Conservation (phyloP, 2,113 vertebrate species). For the Lota lota region DNA sequence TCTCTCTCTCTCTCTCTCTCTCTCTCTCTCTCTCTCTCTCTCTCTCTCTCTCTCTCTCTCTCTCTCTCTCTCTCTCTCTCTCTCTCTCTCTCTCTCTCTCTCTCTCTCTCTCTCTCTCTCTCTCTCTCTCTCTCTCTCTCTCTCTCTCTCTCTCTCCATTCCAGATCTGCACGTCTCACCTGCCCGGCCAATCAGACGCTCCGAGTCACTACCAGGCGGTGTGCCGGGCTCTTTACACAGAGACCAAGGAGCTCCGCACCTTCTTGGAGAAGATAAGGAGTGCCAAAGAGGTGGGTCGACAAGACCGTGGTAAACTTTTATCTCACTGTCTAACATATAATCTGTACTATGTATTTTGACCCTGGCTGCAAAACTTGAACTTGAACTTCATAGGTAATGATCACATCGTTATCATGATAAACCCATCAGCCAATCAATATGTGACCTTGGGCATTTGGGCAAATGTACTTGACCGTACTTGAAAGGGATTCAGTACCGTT, state of each 20-base stretch:
- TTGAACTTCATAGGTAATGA: too few species aligned
- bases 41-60: neutral
- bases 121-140: neutral
- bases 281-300: conserved; percentile 88
- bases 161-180: conserved; percentile 88
- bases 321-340: too few species aligned
- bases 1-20: neutral
- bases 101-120: neutral
- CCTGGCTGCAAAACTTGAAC: too few species aligned
- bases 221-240: conserved; percentile 93
- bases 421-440: too few species aligned
- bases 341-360: too few species aligned
- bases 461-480: too few species aligned
- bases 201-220: conserved; percentile 94
- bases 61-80: too few species aligned
- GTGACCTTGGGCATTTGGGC: too few species aligned
- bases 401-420: too few species aligned
- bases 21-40: neutral
- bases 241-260: conserved; percentile 92
- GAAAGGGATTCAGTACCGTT: too few species aligned
- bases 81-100: neutral
- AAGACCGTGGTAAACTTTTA: too few species aligned
- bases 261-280: conserved; percentile 95
- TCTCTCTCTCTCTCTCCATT: conserved; percentile 13
- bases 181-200: conserved; percentile 82